phyloP scores from a whole-genome alignment of 2,797 vertebrate genomes.

The Alcedo atthis region DNA sequence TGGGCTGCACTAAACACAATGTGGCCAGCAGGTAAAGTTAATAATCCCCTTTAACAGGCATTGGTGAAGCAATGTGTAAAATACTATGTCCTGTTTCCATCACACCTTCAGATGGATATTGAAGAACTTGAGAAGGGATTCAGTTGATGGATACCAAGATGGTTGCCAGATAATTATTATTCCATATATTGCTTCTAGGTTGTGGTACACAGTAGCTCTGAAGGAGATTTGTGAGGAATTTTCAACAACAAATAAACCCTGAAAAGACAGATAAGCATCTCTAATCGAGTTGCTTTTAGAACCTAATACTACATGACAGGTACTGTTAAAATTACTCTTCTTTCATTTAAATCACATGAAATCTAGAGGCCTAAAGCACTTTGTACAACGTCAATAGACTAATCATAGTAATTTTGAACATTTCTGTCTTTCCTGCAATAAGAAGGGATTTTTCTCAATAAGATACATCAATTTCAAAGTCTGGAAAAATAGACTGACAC shows the following conservation, averaged over 20 bases:
- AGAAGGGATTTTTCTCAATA: neutral
- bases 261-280: neutral
- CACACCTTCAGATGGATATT: neutral
- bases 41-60: neutral
- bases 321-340: neutral
- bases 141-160: neutral
- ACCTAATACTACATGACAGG: neutral
- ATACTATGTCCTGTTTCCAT: neutral
- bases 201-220: neutral
- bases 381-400: neutral
- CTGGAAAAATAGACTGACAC: constrained; percentile 4
- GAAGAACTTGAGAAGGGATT: neutral
- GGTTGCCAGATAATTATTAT: neutral
- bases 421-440: neutral
- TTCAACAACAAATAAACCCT: neutral
- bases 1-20: neutral
- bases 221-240: neutral
- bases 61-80: neutral
- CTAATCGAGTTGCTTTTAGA: neutral
- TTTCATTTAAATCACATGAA: constrained; percentile 3
- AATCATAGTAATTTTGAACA: neutral
- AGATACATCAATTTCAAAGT: neutral
- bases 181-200: neutral
- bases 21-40: neutral
- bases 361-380: neutral